Evolutionary conservation across 2,797 vertebrate species (phyloP).

Genomic region (Argya squamiceps): DNA sequence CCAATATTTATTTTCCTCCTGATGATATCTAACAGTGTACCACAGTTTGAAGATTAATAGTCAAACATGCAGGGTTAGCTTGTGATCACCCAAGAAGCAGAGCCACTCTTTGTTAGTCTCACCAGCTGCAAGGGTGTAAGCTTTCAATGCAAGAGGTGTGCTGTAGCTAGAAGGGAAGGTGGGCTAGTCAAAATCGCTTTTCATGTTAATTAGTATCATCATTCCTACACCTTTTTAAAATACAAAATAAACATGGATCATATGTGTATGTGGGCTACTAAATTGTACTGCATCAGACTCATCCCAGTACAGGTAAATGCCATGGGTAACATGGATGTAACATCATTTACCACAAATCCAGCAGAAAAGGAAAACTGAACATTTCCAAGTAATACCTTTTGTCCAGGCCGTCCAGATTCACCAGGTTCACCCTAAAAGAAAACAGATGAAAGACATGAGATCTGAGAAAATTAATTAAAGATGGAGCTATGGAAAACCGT

Average conservation of each 20-base stretch:
- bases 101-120: constrained; percentile 38
- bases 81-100: neutral
- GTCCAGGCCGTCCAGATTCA: constrained; percentile 89
- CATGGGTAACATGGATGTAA: neutral
- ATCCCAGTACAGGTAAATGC: neutral
- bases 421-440: constrained; percentile 92
- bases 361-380: neutral
- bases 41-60: constrained; percentile 16
- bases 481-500: neutral
- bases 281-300: neutral
- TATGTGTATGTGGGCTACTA: neutral
- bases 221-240: constrained; percentile 12
- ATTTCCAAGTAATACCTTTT: constrained; percentile 85
- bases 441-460: neutral
- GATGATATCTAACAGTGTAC: neutral
- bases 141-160: neutral
- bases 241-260: neutral
- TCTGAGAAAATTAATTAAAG: neutral
- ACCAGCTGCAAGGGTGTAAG: neutral
- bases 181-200: neutral
- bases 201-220: neutral
- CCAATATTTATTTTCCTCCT: constrained; percentile 27
- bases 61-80: constrained; percentile 44
- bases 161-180: neutral
- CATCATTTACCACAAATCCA: neutral